These are phyloP conservation scores for Pimephales promelas DNA, from an alignment of 2,113 vertebrate species.

Conservation along the genomic window DNA sequence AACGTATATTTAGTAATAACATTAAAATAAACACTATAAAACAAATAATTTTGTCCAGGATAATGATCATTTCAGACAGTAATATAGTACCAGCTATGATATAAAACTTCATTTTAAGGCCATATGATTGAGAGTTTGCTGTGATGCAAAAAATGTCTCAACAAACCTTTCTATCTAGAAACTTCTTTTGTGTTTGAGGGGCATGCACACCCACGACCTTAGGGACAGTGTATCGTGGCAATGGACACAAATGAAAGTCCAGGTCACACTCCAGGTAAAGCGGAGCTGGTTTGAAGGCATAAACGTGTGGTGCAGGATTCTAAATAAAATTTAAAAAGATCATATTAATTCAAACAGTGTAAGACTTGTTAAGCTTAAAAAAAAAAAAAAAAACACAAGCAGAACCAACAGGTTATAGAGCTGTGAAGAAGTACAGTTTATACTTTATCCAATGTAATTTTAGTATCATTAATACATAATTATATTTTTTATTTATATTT, in stretches of 20 bases:
- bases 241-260: slow-evolving; percentile 86
- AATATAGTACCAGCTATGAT: neutral
- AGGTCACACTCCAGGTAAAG: slow-evolving; percentile 80
- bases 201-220: slow-evolving; percentile 65
- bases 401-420: neutral
- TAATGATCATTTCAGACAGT: neutral
- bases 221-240: slow-evolving; percentile 77
- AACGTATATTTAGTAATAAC: neutral
- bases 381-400: neutral
- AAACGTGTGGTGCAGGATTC: slow-evolving; percentile 87
- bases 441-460: neutral
- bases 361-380: no score
- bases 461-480: neutral
- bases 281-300: slow-evolving; percentile 74
- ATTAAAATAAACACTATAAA: neutral
- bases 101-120: neutral
- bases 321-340: slow-evolving; percentile 58
- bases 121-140: neutral
- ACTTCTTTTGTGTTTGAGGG: slow-evolving; percentile 75
- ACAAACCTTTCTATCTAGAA: slow-evolving; percentile 78
- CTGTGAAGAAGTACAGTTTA: no score
- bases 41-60: neutral
- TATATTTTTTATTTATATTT: neutral
- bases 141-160: neutral
- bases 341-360: neutral